A percentile compares a stretch with the other conserved stretches of the same genome.
Conservation (phyloP, 2,888 invertebrate genomes). For the Kryphioiulus occultus region DNA sequence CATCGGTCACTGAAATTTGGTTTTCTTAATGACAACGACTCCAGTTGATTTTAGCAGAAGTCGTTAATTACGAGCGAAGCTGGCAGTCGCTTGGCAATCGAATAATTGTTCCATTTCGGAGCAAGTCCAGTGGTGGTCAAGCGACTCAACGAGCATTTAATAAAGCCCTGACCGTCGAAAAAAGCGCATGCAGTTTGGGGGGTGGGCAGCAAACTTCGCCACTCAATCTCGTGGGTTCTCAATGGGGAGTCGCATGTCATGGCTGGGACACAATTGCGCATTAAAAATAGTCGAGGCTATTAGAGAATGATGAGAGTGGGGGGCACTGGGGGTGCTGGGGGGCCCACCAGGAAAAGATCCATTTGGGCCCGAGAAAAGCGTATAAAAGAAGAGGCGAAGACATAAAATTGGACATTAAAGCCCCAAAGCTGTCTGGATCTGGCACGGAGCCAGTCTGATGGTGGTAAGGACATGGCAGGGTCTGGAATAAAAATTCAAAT, state of each 20-base stretch:
- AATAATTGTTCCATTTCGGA: background rate
- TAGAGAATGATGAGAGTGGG: conserved; percentile 26
- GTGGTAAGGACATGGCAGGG: conserved; percentile 1
- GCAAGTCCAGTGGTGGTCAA: background rate
- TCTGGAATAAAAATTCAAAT: conserved; percentile 36
- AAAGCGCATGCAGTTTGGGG: background rate
- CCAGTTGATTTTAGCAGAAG: background rate
- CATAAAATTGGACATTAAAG: conserved; percentile 40
- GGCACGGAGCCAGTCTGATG: conserved; percentile 27
- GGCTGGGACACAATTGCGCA: conserved; percentile 36
- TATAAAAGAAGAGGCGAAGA: conserved; percentile 36
- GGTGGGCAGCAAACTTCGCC: background rate
- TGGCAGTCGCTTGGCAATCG: background rate
- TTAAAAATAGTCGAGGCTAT: conserved; percentile 35
- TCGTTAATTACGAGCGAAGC: background rate
- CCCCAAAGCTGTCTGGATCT: conserved; percentile 34
- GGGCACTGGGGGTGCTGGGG: background rate
- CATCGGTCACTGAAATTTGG: background rate
- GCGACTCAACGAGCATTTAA: background rate
- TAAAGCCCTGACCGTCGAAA: background rate
- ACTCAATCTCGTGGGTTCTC: conserved; percentile 20
- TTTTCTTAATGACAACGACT: background rate
- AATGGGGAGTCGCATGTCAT: conserved; percentile 36
- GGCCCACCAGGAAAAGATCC: background rate
- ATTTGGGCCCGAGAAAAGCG: conserved; percentile 29